These are phyloP conservation scores for Bombus huntii DNA, from an alignment of 1,140 invertebrate species.

Conservation along the genomic window DNA sequence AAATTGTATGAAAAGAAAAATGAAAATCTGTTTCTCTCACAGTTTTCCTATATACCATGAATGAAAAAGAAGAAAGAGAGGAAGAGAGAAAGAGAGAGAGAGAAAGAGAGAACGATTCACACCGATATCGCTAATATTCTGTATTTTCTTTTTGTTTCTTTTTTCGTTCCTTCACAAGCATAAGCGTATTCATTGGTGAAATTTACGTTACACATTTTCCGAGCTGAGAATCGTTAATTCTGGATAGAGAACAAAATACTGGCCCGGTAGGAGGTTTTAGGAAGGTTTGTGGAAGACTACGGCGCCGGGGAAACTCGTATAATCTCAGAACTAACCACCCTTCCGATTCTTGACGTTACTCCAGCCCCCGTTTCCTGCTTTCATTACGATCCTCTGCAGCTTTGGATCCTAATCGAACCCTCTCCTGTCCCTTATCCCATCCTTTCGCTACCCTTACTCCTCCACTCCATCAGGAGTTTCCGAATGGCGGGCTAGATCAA, in stretches of 20 bases:
- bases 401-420: slow-evolving; percentile 48
- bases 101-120: background rate
- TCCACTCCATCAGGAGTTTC: slow-evolving; percentile 12
- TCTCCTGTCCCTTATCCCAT: slow-evolving; percentile 12
- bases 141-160: no score
- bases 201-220: slow-evolving; percentile 17
- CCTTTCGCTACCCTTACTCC: background rate
- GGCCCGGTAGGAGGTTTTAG: slow-evolving; percentile 16
- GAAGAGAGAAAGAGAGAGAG: background rate
- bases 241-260: slow-evolving; percentile 20
- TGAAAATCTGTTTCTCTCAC: background rate
- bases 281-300: slow-evolving; percentile 30
- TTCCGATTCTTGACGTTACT: slow-evolving; percentile 54
- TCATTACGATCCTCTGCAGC: slow-evolving; percentile 61
- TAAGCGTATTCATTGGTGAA: background rate
- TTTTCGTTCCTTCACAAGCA: background rate
- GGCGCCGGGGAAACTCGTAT: slow-evolving; percentile 39
- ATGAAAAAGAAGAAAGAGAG: no score
- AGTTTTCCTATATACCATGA: background rate
- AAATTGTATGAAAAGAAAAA: no score
- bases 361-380: slow-evolving; percentile 42
- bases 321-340: slow-evolving; percentile 56
- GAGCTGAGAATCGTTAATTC: slow-evolving; percentile 18
- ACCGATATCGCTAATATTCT: background rate
- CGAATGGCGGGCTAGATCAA: slow-evolving; percentile 47